Evolutionary conservation across 2,797 vertebrate species (phyloP), one percentile per base, ranked within the genome.

Genomic region (Heterohyrax brucei): DNA sequence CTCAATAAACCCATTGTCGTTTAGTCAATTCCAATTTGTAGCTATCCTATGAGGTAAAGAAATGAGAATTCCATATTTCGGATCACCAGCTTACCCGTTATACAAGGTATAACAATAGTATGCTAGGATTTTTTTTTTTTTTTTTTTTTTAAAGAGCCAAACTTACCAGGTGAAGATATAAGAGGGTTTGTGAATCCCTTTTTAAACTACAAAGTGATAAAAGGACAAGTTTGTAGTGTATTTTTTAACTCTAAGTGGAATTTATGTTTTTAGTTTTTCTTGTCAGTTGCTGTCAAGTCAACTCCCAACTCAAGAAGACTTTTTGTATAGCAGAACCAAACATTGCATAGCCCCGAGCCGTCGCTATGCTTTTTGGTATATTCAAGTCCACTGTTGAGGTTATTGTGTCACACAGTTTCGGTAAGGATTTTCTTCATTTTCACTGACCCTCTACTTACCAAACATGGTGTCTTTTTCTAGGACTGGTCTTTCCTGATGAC

Each of bases 121-220:
- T 53, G 10, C 10, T 10, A 26, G 53, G 10, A 93, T 83, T 89
- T 83, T 44, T n/a, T 61, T 61, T 61, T 4, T 64, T 83, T 89
- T 83, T 44, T n/a, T 61, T 61, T 61, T 4, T 64, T 88, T 28
- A 26, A 30, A 46, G 50, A 78, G 22, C 6, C 70, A 92, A 66
- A 88, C 80, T 46, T 91, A 81, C 28, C 87, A 21, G 28, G 4
- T 19, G 10, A 96, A 89, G 70, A 82, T 4, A 50, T 82, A 86
- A 81, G 46, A 85, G 72, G 59, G 68, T 62, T 82, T 90, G 87
- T 59, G 24, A n/a, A 39, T 82, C 64, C 62, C 2, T 64, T 85
- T 89, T 89, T 75, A 85, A 96, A 81, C 19, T 93, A 59, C 10
- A 61, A 59, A 19, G 50, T 91, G 79, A 94, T 90, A 85, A 73